phyloP scores from a whole-genome alignment of 2,113 vertebrate species.

The Ondatra zibethicus region DNA sequence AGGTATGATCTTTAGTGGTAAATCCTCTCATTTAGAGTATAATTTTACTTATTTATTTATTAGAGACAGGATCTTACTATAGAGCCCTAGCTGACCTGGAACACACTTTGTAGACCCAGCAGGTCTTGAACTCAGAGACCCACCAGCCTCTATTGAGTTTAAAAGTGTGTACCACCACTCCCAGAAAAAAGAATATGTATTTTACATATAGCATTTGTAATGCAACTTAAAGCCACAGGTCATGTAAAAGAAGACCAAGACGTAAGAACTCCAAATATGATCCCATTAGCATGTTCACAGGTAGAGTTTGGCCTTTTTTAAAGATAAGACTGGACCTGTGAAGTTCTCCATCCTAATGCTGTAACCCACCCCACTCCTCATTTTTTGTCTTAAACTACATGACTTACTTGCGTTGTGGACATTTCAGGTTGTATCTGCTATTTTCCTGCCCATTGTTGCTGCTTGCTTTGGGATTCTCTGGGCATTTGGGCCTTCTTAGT shows the following conservation, averaged over 20 bases:
- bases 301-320: neutral
- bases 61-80: neutral
- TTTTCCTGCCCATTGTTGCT: neutral
- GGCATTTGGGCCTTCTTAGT: neutral
- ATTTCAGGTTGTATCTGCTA: neutral
- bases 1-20: neutral
- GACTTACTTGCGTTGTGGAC: neutral
- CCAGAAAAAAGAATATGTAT: neutral
- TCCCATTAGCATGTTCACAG: neutral
- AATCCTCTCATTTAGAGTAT: neutral
- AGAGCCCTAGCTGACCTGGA: neutral
- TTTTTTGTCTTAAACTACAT: neutral
- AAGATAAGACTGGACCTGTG: neutral
- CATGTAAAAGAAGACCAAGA: neutral
- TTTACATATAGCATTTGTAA: neutral
- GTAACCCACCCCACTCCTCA: neutral
- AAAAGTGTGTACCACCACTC: neutral
- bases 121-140: neutral
- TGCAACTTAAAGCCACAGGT: neutral
- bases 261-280: neutral
- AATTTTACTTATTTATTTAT: neutral
- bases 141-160: neutral
- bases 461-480: neutral
- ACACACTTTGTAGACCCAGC: neutral
- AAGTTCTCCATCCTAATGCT: accelerated